Percentiles rank a stretch among this genome's conserved stretches.
phyloP scores from a whole-genome alignment of 2,888 invertebrate species.

The Idaea biselata region DNA sequence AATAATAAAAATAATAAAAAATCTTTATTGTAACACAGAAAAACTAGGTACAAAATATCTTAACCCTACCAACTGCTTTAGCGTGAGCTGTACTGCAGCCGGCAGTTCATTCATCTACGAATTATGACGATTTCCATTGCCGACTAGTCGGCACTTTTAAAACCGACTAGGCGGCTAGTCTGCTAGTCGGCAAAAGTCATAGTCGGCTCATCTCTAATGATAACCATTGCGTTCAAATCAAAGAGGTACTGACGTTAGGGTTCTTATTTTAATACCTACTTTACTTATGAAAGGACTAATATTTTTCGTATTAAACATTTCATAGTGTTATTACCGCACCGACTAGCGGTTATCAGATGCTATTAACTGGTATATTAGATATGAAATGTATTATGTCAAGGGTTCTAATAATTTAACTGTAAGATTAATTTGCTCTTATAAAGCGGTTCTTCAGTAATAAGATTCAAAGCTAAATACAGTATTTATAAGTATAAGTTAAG shows the following conservation, averaged over 20 bases:
- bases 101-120: too few species aligned
- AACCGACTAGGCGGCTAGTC: too few species aligned
- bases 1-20: too few species aligned
- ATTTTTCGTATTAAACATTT: not conserved
- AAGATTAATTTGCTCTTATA: not conserved
- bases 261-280: not conserved
- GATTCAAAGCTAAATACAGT: not conserved
- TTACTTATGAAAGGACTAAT: not conserved
- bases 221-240: not conserved
- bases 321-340: not conserved
- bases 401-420: not conserved
- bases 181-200: too few species aligned
- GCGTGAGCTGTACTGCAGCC: too few species aligned
- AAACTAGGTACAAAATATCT: too few species aligned
- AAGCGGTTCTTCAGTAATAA: not conserved
- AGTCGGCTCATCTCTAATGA: too few species aligned
- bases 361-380: not conserved
- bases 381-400: not conserved
- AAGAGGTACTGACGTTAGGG: not conserved
- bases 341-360: not conserved
- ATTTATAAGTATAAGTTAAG: too few species aligned
- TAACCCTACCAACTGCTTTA: too few species aligned
- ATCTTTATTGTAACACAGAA: too few species aligned
- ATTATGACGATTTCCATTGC: too few species aligned
- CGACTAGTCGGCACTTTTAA: too few species aligned